Conservation (phyloP, 2,797 vertebrate genomes). For the Acanthis flammea region DNA sequence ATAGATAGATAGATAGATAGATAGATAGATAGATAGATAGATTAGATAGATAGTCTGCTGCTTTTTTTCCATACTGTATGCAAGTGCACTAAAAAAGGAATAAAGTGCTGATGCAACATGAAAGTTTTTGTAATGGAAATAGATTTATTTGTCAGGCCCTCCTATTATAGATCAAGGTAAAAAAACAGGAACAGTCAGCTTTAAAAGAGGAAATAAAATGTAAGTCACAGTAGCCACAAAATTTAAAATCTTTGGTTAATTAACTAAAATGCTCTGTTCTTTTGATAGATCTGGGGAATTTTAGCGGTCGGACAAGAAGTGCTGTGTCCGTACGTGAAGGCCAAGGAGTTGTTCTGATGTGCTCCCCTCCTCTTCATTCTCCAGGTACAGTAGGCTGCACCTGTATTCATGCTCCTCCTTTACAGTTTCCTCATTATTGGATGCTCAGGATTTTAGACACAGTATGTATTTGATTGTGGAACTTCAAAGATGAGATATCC, state of each 20-base stretch:
- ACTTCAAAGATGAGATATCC: neutral
- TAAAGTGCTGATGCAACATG: neutral
- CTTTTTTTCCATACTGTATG: neutral
- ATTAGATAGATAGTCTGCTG: neutral
- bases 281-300: conserved; percentile 88
- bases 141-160: neutral
- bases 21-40: neutral
- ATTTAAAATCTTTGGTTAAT: neutral
- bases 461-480: neutral
- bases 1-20: too few relatives aligned
- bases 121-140: neutral
- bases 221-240: neutral
- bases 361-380: conserved; percentile 91
- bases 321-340: conserved; percentile 93
- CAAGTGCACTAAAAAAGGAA: neutral
- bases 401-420: neutral
- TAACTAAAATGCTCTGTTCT: conserved; percentile 57
- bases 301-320: conserved; percentile 87
- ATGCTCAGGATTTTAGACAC: neutral
- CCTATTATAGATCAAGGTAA: neutral
- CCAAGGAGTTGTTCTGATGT: conserved; percentile 96
- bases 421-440: neutral
- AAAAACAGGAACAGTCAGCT: neutral
- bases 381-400: conserved; percentile 81
- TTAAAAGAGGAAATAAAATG: neutral